These are phyloP conservation scores for Didymodactylos carnosus DNA, from an alignment of 2,888 invertebrate genomes.

Conservation along the genomic window DNA sequence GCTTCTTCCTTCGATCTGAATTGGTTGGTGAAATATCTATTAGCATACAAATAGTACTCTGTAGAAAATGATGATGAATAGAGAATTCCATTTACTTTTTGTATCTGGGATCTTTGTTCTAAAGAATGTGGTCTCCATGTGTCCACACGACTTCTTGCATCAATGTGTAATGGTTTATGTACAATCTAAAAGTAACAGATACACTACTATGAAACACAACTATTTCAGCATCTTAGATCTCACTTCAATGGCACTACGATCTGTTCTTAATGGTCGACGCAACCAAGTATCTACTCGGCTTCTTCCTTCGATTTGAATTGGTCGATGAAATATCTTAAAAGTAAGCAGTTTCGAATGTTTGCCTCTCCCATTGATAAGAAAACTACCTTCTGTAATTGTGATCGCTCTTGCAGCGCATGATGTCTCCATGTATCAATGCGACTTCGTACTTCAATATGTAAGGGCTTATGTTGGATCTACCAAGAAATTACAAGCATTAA, in stretches of 20 bases:
- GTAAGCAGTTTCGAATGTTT: too few relatives aligned
- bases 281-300: neutral
- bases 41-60: too few relatives aligned
- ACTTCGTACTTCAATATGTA: too few relatives aligned
- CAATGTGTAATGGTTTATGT: neutral
- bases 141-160: neutral
- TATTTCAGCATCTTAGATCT: too few relatives aligned
- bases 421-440: too few relatives aligned
- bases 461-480: too few relatives aligned
- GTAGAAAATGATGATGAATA: too few relatives aligned
- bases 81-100: neutral
- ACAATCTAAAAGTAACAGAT: neutral
- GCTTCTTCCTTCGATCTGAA: neutral
- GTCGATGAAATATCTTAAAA: neutral
- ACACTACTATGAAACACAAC: too few relatives aligned
- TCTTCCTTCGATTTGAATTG: neutral
- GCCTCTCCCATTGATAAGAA: too few relatives aligned
- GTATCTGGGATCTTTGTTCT: neutral
- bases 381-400: too few relatives aligned
- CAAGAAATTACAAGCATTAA: too few relatives aligned
- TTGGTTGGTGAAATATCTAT: neutral
- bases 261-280: neutral
- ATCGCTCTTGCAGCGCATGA: too few relatives aligned
- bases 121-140: neutral
- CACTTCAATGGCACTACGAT: neutral